phyloP scores from a whole-genome alignment of 2,888 invertebrate genomes.

The Brenthis daphne region DNA sequence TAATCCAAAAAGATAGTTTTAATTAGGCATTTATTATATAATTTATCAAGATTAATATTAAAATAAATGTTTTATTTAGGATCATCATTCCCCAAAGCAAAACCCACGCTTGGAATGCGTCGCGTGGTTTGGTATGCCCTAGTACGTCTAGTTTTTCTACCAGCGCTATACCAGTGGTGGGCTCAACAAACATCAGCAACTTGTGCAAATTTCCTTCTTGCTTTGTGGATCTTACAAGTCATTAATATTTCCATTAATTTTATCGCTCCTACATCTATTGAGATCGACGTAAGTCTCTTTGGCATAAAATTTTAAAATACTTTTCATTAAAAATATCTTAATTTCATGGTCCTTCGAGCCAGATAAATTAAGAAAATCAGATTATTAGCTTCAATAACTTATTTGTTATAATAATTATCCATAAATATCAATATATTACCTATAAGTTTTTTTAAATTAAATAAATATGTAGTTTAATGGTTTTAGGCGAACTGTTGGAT shows the following conservation, averaged over 20 bases:
- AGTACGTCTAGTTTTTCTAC: conserved; percentile 90
- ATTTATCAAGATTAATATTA: not conserved
- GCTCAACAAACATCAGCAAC: conserved; percentile 91
- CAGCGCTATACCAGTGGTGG: conserved; percentile 95
- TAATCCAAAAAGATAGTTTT: no score
- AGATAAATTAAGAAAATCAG: no score
- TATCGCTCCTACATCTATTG: conserved; percentile 63
- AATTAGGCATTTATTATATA: no score
- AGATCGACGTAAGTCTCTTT: conserved; percentile 75
- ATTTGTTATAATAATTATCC: no score
- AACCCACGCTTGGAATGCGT: conserved; percentile 94
- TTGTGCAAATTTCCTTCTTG: conserved; percentile 87
- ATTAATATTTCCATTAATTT: conserved; percentile 83
- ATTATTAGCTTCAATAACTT: no score
- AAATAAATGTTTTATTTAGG: conserved; percentile 67
- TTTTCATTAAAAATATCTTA: no score
- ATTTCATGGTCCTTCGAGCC: no score
- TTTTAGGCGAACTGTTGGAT: conserved; percentile 72
- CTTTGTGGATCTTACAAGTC: conserved; percentile 90
- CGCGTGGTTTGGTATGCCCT: conserved; percentile 93
- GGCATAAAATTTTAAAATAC: no score
- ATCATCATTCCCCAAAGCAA: conserved; percentile 97
- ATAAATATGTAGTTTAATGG: not conserved
- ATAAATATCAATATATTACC: not conserved
- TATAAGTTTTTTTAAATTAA: not conserved